These are phyloP conservation scores for Vanessa tameamea DNA, from an alignment of 1,140 invertebrate species.

Conservation along the genomic window DNA sequence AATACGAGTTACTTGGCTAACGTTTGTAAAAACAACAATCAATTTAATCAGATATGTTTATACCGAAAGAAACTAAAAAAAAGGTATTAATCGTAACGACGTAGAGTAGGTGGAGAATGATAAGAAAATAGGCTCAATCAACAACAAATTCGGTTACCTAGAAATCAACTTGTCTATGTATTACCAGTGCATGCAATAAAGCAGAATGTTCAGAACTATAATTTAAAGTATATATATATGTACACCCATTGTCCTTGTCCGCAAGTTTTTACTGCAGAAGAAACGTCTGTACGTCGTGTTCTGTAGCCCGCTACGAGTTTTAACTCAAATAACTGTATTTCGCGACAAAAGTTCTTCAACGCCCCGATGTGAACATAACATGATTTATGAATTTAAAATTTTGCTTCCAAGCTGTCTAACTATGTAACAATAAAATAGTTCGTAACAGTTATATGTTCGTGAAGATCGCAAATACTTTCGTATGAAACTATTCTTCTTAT, in stretches of 20 bases:
- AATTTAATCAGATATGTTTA: too few species aligned
- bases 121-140: too few species aligned
- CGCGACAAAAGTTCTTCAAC: conserved; percentile 42
- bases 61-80: too few species aligned
- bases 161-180: too few species aligned
- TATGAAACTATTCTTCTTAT: conserved; percentile 21
- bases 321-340: conserved; percentile 44
- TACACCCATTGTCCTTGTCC: conserved; percentile 22
- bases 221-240: conserved; percentile 19
- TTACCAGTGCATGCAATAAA: not conserved
- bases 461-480: conserved; percentile 17
- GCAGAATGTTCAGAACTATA: not conserved
- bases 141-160: too few species aligned
- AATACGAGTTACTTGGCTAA: too few species aligned
- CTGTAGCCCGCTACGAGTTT: conserved; percentile 36
- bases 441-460: conserved; percentile 21
- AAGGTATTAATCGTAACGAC: too few species aligned
- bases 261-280: conserved; percentile 15
- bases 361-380: conserved; percentile 40
- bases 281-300: conserved; percentile 25
- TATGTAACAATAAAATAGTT: conserved; percentile 36
- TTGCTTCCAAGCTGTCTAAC: conserved; percentile 38
- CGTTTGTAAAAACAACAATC: too few species aligned
- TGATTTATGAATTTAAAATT: conserved; percentile 44
- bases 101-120: too few species aligned